phyloP scores from a whole-genome alignment of 2,888 invertebrate species.

The Willowsia nigromaculata region DNA sequence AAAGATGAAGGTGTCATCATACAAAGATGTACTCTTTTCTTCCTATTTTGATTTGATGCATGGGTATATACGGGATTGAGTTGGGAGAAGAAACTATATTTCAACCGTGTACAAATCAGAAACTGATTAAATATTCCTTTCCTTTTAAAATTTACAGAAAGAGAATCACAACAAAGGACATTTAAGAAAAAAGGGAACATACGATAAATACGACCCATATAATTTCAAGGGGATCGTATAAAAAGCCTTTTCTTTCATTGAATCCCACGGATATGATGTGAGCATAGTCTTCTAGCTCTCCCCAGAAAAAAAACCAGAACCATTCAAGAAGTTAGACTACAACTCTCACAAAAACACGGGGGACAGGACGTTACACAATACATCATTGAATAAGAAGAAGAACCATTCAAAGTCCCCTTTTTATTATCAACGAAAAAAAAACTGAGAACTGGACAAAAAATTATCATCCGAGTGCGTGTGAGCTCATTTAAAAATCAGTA shows the following conservation, averaged over 20 bases:
- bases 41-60: not conserved
- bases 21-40: not conserved
- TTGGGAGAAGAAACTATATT: not conserved
- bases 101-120: not conserved
- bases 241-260: conserved; percentile 36
- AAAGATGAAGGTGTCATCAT: conserved; percentile 1
- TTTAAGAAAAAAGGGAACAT: conserved; percentile 41
- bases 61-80: not conserved
- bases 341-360: not conserved
- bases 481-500: conserved; percentile 42
- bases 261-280: conserved; percentile 60
- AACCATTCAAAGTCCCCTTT: conserved; percentile 39
- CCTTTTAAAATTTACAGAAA: conserved; percentile 55
- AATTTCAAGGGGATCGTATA: conserved; percentile 11
- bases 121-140: conserved; percentile 65
- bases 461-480: conserved; percentile 30
- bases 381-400: conserved; percentile 11
- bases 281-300: not conserved
- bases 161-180: conserved; percentile 23
- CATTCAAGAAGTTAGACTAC: conserved; percentile 45
- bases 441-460: conserved; percentile 61
- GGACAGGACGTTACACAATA: not conserved
- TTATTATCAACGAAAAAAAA: conserved; percentile 31
- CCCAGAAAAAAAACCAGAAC: not conserved
- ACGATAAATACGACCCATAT: conserved; percentile 40